These are phyloP conservation scores for Columba guinea DNA, from an alignment of 2,797 vertebrate species.

Conservation along the genomic window DNA sequence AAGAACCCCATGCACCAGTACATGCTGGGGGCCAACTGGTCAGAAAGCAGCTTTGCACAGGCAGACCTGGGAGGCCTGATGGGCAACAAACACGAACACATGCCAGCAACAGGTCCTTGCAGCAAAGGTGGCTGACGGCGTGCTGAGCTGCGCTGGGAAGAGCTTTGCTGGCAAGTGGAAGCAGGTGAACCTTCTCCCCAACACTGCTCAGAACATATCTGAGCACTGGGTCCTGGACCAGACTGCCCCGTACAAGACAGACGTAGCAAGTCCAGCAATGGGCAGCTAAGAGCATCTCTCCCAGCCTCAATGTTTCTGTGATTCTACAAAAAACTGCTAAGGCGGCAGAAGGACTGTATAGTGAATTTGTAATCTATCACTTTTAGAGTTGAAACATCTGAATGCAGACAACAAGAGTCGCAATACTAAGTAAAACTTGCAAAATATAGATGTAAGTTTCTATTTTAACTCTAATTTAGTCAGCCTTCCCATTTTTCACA, in stretches of 20 bases:
- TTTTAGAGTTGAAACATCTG: neutral
- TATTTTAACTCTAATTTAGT: neutral
- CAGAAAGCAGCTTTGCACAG: neutral
- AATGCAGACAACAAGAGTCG: neutral
- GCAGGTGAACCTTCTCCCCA: neutral
- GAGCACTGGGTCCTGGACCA: neutral
- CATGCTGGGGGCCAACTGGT: neutral
- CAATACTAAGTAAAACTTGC: neutral
- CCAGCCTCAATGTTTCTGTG: neutral
- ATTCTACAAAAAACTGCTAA: neutral
- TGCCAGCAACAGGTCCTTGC: neutral
- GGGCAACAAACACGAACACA: rapidly evolving
- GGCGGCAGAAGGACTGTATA: neutral
- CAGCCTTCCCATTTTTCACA: neutral
- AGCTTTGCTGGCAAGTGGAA: rapidly evolving
- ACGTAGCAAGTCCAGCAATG: neutral
- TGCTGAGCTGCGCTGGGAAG: neutral
- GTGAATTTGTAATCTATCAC: neutral
- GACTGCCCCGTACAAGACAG: neutral
- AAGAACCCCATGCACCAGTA: neutral
- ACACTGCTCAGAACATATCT: neutral
- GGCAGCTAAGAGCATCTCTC: neutral
- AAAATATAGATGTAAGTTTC: neutral
- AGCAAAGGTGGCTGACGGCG: neutral
- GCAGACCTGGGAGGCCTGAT: neutral